Percentiles rank a stretch among this genome's conserved stretches.
Conservation (phyloP, 2,797 vertebrate genomes). For the Dipus sagitta region DNA sequence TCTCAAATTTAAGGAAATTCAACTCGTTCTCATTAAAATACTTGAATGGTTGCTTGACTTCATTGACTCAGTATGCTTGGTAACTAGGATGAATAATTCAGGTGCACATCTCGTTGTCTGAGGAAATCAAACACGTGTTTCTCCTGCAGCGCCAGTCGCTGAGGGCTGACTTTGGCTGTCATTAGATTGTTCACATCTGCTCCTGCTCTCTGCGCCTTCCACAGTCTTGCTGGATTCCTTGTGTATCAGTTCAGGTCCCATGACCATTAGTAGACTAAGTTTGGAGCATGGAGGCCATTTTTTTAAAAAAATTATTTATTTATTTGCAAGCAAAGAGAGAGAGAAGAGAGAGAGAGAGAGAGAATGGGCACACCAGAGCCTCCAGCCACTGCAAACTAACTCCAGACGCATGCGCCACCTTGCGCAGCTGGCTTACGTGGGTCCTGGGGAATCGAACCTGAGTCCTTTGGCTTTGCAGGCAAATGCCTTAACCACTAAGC, state of each 20-base stretch:
- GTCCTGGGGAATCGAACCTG: no score
- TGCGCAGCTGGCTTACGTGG: no score
- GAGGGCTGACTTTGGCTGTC: not conserved
- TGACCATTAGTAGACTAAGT: not conserved
- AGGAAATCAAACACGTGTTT: not conserved
- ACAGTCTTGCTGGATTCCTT: not conserved
- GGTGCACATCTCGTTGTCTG: not conserved
- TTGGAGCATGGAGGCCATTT: not conserved
- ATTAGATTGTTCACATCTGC: not conserved
- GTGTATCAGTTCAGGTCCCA: not conserved
- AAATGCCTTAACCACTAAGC: no score
- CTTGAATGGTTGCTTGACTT: conserved; percentile 59
- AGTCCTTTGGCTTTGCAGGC: no score
- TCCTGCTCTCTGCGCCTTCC: not conserved
- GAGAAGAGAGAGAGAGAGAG: no score
- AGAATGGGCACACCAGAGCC: no score
- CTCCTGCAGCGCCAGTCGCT: not conserved
- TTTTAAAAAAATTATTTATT: not conserved
- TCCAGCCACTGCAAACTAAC: no score
- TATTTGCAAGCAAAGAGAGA: no score
- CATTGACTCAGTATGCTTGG: not conserved
- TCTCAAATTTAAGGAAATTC: conserved; percentile 62
- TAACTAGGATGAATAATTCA: not conserved
- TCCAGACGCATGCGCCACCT: no score
- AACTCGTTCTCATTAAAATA: conserved; percentile 50